Base-by-base conservation (phyloP, 2,113 vertebrate species). In the Nerophis lumbriciformis region DNA sequence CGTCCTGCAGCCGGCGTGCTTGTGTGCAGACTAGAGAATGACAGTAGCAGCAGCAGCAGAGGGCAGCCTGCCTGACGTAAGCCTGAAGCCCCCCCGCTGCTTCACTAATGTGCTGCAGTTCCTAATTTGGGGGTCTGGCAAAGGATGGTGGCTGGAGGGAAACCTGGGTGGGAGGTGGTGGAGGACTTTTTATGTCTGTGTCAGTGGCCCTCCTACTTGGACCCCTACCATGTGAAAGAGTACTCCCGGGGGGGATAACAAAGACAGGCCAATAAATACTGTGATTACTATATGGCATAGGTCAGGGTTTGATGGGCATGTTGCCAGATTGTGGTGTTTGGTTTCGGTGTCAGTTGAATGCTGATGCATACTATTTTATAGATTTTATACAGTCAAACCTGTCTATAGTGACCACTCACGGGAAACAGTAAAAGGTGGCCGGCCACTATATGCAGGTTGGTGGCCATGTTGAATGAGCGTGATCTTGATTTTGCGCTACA, bases 251-350 rank as follows among this genome's bases (percentile, higher is more conserved):
- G 80, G 75, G 80, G 71, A 86, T 79, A 85, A 88, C 85, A 81
- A 89, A 87, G 88, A 78, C 84, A 82, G 81, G 63, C 80, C 69
- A 65, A 83, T 79, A 87, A 87, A 87, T 78, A 73, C 78, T 78
- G 69, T 67, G 81, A 85, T 89, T 88, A 85, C 75, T 78, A 77
- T 76, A 77, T 62, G 61, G 69, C 80, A 79, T 71, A 78, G 80
- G 80, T 89, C 80, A 81, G 54, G n/a, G 38, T 51, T 47, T 4
- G 44, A 47, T 61, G 48, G 63, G 58, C 38, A 47, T 48, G 61
- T 59, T 71, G 68, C 78, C 76, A 77, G 72, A 67, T 69, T 70
- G 55, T 76, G 75, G 76, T 59, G 53, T 69, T 77, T 66, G 53
- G 55, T 74, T 76, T 74, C 52, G 63, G 69, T 74, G 63, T 72